Evolutionary conservation across 30 jellyfish, hydroid and myxozoan genomes (phyloP).

Genomic region (Aurelia aurita complex sp. Pacific): DNA sequence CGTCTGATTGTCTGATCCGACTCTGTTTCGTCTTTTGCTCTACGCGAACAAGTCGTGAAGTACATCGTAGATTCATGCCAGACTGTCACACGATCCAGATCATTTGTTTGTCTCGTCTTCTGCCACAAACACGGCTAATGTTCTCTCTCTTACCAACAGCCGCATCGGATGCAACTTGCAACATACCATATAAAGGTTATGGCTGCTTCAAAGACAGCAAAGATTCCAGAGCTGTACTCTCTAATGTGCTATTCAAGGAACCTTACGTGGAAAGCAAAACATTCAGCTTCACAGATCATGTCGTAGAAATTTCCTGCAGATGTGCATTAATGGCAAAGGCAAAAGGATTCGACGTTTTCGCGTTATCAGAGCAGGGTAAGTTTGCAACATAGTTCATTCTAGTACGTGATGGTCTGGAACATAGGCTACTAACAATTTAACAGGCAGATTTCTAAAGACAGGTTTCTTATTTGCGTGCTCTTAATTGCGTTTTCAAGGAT

Average conservation of each 20-base stretch:
- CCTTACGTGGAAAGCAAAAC: constrained; percentile 6
- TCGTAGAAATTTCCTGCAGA: constrained; percentile 12
- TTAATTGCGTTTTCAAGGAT: too few species aligned
- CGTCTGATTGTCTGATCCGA: too few species aligned
- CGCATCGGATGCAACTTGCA: constrained; percentile 55
- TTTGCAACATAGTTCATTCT: background rate
- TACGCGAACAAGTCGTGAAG: too few species aligned
- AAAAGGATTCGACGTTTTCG: constrained; percentile 5
- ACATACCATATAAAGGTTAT: constrained; percentile 3
- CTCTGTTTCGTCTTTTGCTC: too few species aligned
- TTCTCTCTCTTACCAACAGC: too few species aligned
- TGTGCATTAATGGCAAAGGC: constrained; percentile 46
- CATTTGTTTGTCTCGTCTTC: too few species aligned
- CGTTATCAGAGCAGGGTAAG: constrained; percentile 20
- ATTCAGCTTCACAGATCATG: constrained; percentile 15
- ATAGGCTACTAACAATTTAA: too few species aligned
- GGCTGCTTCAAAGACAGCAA: constrained; percentile 48
- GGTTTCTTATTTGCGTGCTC: too few species aligned
- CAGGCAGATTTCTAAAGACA: too few species aligned
- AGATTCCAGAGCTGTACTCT: background rate
- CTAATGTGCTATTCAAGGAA: constrained; percentile 19
- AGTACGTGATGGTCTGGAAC: background rate
- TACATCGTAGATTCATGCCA: too few species aligned
- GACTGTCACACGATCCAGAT: too few species aligned
- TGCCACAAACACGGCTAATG: too few species aligned